These are phyloP conservation scores for Anthoscopus minutus DNA, from an alignment of 2,113 vertebrate genomes.

Conservation along the genomic window DNA sequence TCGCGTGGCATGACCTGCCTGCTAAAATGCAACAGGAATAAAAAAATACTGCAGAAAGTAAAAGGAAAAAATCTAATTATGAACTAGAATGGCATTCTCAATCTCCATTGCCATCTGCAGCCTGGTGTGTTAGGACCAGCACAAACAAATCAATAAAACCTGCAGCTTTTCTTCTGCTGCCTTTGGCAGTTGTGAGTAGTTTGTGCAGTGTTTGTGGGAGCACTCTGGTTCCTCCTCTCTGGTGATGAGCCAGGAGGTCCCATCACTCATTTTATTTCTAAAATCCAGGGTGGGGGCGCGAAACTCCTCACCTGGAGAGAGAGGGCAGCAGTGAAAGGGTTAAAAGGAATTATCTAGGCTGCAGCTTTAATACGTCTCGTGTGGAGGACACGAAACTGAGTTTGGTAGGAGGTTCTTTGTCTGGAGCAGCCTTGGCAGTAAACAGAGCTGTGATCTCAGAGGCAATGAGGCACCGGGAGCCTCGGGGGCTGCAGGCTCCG, in stretches of 20 bases:
- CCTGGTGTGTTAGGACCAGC: not conserved
- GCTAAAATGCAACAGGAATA: not conserved
- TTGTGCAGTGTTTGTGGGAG: not conserved
- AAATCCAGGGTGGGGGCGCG: not conserved
- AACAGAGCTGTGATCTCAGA: constrained; percentile 43
- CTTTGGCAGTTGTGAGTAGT: not conserved
- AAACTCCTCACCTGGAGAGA: not conserved
- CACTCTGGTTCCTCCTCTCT: not conserved
- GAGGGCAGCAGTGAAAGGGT: not conserved
- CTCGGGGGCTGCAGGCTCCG: not conserved
- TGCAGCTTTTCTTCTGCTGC: not conserved
- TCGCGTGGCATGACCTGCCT: not conserved
- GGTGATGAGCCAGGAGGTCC: not conserved
- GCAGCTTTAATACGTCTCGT: constrained; percentile 32
- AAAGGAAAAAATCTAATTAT: not conserved
- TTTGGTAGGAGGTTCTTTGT: constrained; percentile 64
- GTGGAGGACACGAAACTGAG: constrained; percentile 44
- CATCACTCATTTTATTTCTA: not conserved
- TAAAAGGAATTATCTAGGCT: constrained; percentile 33
- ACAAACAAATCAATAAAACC: constrained; percentile 29
- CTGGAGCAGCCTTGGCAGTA: constrained; percentile 62
- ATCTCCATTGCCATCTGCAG: constrained; percentile 27
- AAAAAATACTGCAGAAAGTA: not conserved
- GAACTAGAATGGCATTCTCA: not conserved
- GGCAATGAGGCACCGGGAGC: constrained; percentile 28